These are phyloP conservation scores for Carassius carassius DNA, from an alignment of 2,113 vertebrate genomes.

Conservation along the genomic window DNA sequence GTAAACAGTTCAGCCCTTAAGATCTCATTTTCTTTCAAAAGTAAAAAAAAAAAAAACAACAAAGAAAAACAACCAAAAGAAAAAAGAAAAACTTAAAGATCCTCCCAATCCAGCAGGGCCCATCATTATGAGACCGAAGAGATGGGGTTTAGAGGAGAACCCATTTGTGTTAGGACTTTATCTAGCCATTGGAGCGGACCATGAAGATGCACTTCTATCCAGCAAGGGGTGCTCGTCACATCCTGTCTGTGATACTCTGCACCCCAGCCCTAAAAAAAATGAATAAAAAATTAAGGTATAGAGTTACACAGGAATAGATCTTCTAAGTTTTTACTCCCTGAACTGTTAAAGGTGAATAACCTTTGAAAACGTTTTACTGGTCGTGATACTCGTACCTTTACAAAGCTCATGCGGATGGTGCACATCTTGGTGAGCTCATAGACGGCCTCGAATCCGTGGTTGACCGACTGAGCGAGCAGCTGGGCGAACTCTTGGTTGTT, in stretches of 20 bases:
- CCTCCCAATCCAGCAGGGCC: constrained; percentile 53
- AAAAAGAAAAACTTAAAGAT: constrained; percentile 46
- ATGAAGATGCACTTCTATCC: constrained; percentile 98
- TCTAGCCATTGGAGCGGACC: constrained; percentile 98
- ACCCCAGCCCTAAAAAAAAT: constrained; percentile 87
- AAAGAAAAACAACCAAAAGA: constrained; percentile 30
- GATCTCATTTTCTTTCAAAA: constrained; percentile 73
- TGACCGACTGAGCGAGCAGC: constrained; percentile 94
- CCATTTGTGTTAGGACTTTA: constrained; percentile 99
- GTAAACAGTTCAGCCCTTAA: constrained; percentile 81
- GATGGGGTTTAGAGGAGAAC: constrained; percentile 95
- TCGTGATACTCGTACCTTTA: constrained; percentile 80
- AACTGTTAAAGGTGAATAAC: neutral
- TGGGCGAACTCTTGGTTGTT: constrained; percentile 98
- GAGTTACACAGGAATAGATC: neutral
- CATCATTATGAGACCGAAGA: constrained; percentile 96
- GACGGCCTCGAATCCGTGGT: constrained; percentile 95
- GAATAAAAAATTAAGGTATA: too few relatives aligned
- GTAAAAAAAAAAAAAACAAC: constrained; percentile 37
- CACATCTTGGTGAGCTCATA: constrained; percentile 83
- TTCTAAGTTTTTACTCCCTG: neutral
- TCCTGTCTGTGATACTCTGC: constrained; percentile 97
- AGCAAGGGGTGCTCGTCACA: constrained; percentile 69
- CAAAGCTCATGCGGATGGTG: constrained; percentile 88
- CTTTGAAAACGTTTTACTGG: neutral